Evolutionary conservation across 2,797 vertebrate genomes (phyloP), one percentile per base, ranked within the genome.

Genomic region (Lagocephalus sceleratus): DNA sequence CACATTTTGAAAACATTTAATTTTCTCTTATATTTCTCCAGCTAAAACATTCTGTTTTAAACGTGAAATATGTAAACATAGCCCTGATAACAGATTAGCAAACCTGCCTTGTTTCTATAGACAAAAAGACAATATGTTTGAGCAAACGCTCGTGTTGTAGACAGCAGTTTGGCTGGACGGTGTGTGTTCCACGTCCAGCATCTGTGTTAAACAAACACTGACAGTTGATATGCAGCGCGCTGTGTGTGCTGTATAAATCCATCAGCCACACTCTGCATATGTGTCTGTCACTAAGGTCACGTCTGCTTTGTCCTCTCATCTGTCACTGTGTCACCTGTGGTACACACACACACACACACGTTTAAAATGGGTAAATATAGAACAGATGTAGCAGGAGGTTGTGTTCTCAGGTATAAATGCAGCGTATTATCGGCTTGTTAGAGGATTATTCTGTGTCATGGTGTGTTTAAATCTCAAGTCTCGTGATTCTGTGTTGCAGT

Each of bases 401-500:
- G 40, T 42, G 20, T 20, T 47, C 15, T 38, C 17, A 20, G 19
- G 19, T 38, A 39, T 0, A 5, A 15, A 50, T 54, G 40, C 52
- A 58, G 20, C 35, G 4, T 20, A 47, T 47, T 61, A 22, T 54
- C 14, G 11, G 19, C 29, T 23, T 38, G 4, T 3, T 25, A 11
- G 25, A 20, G 11, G 19, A 10, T 20, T 45, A 2, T 50, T 26
- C 20, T 66, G 51, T 73, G 26, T 78, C 50, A 1, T 57, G 98
- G 96, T 82, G 15, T 5, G 1, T 26, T 52, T 14, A 25, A 61
- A 67, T 25, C 2, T 66, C 47, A 20, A 11, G 22, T 2, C 45
- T 47, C 57, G 1, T 55, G 42, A 43, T 23, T 32, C 21, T 64
- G 51, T 73, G 26, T 78, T 51, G 2, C 60, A 99, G 97, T 83